Conservation (phyloP, 2,797 vertebrate species). For the Synaphobranchus kaupii region DNA sequence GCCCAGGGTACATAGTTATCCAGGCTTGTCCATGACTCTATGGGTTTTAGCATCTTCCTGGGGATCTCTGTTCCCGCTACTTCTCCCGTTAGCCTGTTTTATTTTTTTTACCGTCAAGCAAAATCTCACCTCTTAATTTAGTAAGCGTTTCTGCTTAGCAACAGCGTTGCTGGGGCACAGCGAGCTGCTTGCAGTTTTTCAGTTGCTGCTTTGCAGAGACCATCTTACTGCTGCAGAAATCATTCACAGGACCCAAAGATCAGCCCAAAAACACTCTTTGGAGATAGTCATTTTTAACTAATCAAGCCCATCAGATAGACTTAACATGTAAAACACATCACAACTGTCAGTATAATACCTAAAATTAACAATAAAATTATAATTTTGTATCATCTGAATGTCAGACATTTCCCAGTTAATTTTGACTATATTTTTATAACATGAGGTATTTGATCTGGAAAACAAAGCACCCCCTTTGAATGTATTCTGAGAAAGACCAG, state of each 20-base stretch:
- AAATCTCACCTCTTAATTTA: conserved; percentile 12
- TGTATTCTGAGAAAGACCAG: not conserved
- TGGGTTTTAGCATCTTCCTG: not conserved
- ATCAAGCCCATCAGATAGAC: not conserved
- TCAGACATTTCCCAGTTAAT: not conserved
- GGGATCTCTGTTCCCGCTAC: not conserved
- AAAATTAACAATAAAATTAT: not conserved
- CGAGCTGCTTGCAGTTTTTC: not conserved
- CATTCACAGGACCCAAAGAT: not conserved
- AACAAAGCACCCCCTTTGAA: not conserved
- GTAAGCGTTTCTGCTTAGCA: not conserved
- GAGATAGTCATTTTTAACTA: not conserved
- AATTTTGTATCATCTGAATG: not conserved
- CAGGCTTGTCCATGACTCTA: not conserved
- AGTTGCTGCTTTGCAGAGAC: not conserved
- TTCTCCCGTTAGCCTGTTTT: not conserved
- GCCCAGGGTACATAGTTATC: not conserved
- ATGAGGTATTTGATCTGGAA: not conserved
- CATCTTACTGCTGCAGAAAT: not conserved
- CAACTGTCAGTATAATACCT: not conserved
- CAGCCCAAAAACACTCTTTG: not conserved
- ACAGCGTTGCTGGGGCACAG: not conserved
- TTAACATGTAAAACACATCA: not conserved
- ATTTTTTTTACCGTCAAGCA: not conserved
- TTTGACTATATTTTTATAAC: not conserved